Percentiles rank a stretch among this genome's conserved stretches.
phyloP scores from a whole-genome alignment of 2,113 vertebrate genomes.

The Nyctereutes procyonoides region DNA sequence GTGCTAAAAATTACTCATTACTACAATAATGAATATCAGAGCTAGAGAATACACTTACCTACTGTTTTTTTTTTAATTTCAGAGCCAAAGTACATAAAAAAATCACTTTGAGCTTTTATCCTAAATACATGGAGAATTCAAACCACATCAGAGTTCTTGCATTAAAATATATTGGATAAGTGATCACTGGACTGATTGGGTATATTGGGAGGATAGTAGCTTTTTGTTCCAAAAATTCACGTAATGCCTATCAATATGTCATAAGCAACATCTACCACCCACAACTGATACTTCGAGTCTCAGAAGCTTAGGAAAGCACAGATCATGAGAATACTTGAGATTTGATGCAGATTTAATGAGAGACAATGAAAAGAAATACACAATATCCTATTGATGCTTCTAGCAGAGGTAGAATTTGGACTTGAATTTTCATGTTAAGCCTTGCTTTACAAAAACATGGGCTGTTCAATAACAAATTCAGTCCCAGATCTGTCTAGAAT shows the following conservation, averaged over 20 bases:
- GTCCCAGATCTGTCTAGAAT: neutral
- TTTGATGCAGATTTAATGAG: neutral
- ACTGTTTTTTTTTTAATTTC: constrained; percentile 1
- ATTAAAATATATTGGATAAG: constrained; percentile 33
- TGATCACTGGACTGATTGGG: neutral
- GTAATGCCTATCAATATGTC: constrained; percentile 24
- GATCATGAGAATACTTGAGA: constrained; percentile 1
- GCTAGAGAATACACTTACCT: constrained; percentile 39
- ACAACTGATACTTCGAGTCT: constrained; percentile 55
- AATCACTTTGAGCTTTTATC: neutral
- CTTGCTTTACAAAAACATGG: constrained; percentile 33
- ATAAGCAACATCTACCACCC: neutral
- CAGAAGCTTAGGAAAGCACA: constrained; percentile 38
- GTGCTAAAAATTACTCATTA: constrained; percentile 75
- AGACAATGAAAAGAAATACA: constrained; percentile 46
- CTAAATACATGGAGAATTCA: neutral
- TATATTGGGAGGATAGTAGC: neutral
- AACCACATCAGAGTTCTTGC: neutral
- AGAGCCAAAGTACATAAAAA: neutral
- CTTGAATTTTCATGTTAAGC: constrained; percentile 12
- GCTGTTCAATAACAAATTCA: neutral
- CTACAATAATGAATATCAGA: constrained; percentile 50
- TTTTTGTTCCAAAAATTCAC: constrained; percentile 46
- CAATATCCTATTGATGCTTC: neutral
- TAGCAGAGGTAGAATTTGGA: neutral